Evolutionary conservation across 1,140 invertebrate species (phyloP).

Genomic region (Lordiphosa clarofinis): DNA sequence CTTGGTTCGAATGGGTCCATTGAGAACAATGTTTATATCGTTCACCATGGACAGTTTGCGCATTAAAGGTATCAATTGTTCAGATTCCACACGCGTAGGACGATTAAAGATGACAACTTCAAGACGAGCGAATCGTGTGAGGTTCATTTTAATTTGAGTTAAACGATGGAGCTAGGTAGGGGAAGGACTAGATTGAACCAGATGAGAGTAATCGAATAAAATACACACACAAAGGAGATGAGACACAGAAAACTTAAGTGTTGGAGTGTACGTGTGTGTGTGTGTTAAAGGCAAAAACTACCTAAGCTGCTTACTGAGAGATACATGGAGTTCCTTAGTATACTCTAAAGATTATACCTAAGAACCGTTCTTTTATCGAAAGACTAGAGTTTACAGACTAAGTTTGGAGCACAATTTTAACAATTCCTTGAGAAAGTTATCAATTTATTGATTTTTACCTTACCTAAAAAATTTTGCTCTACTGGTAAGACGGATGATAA

Average conservation of each 20-base stretch:
- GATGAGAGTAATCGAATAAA: slow-evolving; percentile 9
- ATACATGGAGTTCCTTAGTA: no score
- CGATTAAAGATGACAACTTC: slow-evolving; percentile 91
- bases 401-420: no score
- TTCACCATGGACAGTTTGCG: slow-evolving; percentile 87
- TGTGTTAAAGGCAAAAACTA: background rate
- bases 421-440: no score
- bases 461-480: no score
- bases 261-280: background rate
- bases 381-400: no score
- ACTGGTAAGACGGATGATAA: no score
- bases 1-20: slow-evolving; percentile 42
- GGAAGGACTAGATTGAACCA: slow-evolving; percentile 7
- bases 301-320: no score
- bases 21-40: slow-evolving; percentile 48
- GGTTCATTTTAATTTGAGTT: slow-evolving; percentile 83
- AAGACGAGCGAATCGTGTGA: slow-evolving; percentile 86
- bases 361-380: no score
- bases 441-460: no score
- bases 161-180: slow-evolving; percentile 40
- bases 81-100: slow-evolving; percentile 90
- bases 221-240: slow-evolving; percentile 80
- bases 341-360: no score
- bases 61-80: slow-evolving; percentile 82
- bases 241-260: slow-evolving; percentile 21